Conservation (phyloP, 2,113 vertebrate species). For the Perca flavescens region DNA sequence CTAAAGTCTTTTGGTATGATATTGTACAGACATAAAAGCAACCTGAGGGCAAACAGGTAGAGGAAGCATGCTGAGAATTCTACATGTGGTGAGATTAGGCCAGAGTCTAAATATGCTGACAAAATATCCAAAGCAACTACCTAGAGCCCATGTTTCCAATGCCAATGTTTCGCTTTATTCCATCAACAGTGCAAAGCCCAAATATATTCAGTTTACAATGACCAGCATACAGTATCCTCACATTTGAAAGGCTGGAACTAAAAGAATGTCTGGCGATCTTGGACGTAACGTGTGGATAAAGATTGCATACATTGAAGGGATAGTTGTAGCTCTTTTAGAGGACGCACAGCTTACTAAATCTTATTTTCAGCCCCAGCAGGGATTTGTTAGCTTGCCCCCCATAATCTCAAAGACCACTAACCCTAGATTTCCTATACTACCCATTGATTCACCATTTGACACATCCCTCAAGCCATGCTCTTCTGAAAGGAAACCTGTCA, state of each 20-base stretch:
- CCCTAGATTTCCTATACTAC: too few species aligned
- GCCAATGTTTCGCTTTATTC: too few species aligned
- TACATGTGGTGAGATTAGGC: background rate
- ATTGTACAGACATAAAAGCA: background rate
- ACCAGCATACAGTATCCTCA: background rate
- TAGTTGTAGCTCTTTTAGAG: background rate
- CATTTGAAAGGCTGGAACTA: background rate
- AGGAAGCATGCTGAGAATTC: background rate
- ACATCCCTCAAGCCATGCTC: too few species aligned
- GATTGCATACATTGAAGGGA: background rate
- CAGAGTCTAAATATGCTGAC: background rate
- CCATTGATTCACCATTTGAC: too few species aligned
- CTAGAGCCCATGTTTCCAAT: too few species aligned
- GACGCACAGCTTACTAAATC: background rate
- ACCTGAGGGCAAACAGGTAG: background rate
- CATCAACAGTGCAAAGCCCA: too few species aligned
- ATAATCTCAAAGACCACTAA: background rate
- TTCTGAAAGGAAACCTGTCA: too few species aligned
- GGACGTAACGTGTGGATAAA: background rate
- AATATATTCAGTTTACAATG: background rate
- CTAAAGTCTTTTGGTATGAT: background rate
- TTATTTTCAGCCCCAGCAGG: background rate
- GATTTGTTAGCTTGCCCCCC: background rate
- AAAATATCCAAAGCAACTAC: too few species aligned
- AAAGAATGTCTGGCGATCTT: background rate